Conservation (phyloP, 2,888 invertebrate species). For the Plusia festucae region DNA sequence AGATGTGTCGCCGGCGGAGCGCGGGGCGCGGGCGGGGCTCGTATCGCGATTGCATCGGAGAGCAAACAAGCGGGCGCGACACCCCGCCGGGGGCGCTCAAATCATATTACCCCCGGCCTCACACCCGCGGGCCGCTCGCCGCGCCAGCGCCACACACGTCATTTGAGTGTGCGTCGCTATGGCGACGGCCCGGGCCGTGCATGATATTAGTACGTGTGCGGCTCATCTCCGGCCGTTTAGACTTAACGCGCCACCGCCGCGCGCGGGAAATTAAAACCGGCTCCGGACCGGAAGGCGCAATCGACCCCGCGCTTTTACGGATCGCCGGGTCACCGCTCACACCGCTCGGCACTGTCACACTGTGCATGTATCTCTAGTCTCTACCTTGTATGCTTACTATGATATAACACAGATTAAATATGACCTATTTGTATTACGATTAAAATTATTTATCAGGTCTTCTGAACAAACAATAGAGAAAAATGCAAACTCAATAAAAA, state of each 20-base stretch:
- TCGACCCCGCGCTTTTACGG: constrained; percentile 70
- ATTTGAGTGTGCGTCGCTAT: constrained; percentile 92
- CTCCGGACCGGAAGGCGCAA: constrained; percentile 84
- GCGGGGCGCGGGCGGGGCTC: constrained; percentile 69
- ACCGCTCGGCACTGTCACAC: constrained; percentile 45
- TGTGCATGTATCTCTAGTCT: constrained; percentile 10
- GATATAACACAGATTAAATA: not conserved
- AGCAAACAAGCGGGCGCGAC: constrained; percentile 89
- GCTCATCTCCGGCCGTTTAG: constrained; percentile 88
- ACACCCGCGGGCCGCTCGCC: constrained; percentile 69
- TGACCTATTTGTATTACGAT: not conserved
- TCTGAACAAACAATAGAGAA: no score
- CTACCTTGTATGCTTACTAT: not conserved
- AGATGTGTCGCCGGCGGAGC: constrained; percentile 79
- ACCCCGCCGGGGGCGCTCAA: constrained; percentile 83
- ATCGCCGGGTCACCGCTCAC: constrained; percentile 53
- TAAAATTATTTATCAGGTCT: not conserved
- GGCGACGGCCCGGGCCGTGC: constrained; percentile 91
- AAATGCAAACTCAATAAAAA: no score
- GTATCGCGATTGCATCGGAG: constrained; percentile 90
- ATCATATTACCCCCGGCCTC: constrained; percentile 88
- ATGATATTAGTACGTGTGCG: constrained; percentile 88
- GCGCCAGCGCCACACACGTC: constrained; percentile 89
- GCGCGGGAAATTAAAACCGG: constrained; percentile 88
- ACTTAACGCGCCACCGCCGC: constrained; percentile 81